Evolutionary conservation across 2,888 invertebrate genomes (phyloP).

Genomic region (Chrysina gloriosa): DNA sequence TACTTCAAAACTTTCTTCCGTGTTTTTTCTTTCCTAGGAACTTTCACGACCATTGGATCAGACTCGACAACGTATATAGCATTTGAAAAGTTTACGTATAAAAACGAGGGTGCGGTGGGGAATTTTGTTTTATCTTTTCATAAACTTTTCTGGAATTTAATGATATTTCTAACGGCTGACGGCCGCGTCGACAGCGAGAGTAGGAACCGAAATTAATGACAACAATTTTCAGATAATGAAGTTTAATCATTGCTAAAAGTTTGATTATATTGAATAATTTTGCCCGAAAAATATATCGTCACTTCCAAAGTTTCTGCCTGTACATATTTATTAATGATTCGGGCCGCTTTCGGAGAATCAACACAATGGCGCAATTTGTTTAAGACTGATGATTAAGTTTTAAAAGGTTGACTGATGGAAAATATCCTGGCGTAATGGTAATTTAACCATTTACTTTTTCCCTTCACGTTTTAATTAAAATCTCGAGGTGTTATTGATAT

Average conservation of each 20-base stretch:
- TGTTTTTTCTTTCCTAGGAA: background rate
- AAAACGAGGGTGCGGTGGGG: too few species aligned
- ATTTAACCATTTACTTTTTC: background rate
- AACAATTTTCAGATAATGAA: constrained; percentile 16
- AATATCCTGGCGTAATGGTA: background rate
- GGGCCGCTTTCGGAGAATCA: background rate
- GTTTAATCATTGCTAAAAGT: constrained; percentile 13
- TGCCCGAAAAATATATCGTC: constrained; percentile 5
- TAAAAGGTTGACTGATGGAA: background rate
- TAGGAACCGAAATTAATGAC: background rate
- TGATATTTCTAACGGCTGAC: constrained; percentile 10
- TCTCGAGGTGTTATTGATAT: too few species aligned
- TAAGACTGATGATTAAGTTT: background rate
- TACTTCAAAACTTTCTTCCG: too few species aligned
- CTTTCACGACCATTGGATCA: background rate
- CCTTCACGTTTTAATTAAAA: too few species aligned
- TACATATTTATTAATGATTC: background rate
- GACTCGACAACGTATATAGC: too few species aligned
- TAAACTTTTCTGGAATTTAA: constrained; percentile 8
- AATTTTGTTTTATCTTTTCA: constrained; percentile 5
- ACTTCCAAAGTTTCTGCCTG: background rate
- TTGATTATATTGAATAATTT: constrained; percentile 20
- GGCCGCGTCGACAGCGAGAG: background rate
- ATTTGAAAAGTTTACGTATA: constrained; percentile 19
- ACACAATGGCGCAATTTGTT: background rate